A percentile compares a stretch with the other conserved stretches of the same genome.
Conservation (phyloP, 2,888 invertebrate species). For the Limulus polyphemus region DNA sequence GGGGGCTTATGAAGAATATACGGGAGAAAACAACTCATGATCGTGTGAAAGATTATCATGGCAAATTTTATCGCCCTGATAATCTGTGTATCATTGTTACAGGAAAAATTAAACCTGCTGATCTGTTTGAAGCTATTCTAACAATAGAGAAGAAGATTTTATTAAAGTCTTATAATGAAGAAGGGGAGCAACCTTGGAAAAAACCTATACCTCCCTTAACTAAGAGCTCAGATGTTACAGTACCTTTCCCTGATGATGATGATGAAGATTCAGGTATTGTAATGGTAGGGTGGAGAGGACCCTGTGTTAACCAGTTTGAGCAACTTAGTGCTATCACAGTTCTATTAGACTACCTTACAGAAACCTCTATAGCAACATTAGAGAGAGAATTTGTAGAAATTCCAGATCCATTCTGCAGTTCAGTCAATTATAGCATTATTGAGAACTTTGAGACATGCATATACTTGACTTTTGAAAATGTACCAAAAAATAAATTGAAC, state of each 20-base stretch:
- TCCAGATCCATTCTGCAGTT: conserved; percentile 63
- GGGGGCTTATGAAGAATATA: conserved; percentile 71
- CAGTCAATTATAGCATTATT: conserved; percentile 46
- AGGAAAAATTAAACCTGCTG: conserved; percentile 60
- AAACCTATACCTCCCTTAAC: conserved; percentile 51
- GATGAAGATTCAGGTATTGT: conserved; percentile 63
- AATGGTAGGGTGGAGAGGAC: conserved; percentile 65
- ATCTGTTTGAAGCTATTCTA: conserved; percentile 58
- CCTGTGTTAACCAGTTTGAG: conserved; percentile 35
- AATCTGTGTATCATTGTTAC: conserved; percentile 72
- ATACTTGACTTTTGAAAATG: conserved; percentile 59
- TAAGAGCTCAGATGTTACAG: conserved; percentile 44
- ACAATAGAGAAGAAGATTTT: conserved; percentile 60
- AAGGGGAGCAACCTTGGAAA: conserved; percentile 56
- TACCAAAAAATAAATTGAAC: conserved; percentile 53
- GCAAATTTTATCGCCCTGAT: conserved; percentile 73
- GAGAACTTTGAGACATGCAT: conserved; percentile 60
- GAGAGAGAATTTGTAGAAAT: conserved; percentile 69
- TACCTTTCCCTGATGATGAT: conserved; percentile 71
- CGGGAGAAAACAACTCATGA: conserved; percentile 63
- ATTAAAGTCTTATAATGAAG: conserved; percentile 28
- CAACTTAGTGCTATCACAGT: conserved; percentile 46
- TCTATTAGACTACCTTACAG: conserved; percentile 65
- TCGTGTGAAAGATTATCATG: conserved; percentile 50
- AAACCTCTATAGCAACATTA: conserved; percentile 73